Percentiles rank a stretch among this genome's conserved stretches.
phyloP scores from a whole-genome alignment of 2,797 vertebrate species.

The Cheirogaleus major region DNA sequence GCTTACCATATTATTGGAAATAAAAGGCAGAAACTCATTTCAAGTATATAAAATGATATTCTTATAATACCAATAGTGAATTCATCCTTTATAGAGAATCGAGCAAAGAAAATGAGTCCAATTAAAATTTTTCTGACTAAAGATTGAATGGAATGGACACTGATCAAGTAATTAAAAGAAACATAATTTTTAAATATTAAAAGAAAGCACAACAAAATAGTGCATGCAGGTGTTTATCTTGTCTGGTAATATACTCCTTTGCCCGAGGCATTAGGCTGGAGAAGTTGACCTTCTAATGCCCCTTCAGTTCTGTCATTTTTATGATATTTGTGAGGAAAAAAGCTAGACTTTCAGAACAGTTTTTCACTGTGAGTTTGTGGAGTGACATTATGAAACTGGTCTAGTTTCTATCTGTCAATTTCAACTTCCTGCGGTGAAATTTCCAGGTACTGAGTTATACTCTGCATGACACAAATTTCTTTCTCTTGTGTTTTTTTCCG shows the following conservation, averaged over 20 bases:
- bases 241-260: not conserved
- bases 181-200: not conserved
- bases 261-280: not conserved
- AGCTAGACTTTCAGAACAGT: constrained; percentile 48
- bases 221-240: not conserved
- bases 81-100: not conserved
- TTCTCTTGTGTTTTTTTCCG: constrained; percentile 71
- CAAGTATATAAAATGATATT: not conserved
- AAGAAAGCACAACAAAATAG: not conserved
- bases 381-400: constrained; percentile 71
- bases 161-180: not conserved
- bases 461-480: constrained; percentile 75
- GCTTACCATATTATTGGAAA: not conserved
- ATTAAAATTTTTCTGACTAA: not conserved
- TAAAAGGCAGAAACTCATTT: not conserved
- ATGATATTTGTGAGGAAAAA: constrained; percentile 3
- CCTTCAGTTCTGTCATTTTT: constrained; percentile 41
- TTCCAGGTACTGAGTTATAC: constrained; percentile 78
- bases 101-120: not conserved
- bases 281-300: constrained; percentile 26
- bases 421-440: constrained; percentile 76
- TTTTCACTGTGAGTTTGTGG: constrained; percentile 69
- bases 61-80: not conserved
- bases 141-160: not conserved
- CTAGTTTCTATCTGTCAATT: constrained; percentile 82